Evolutionary conservation across 2,888 invertebrate genomes (phyloP), one percentile per base, ranked within the genome.

Genomic region (Chaetogeoica ovagalla): DNA sequence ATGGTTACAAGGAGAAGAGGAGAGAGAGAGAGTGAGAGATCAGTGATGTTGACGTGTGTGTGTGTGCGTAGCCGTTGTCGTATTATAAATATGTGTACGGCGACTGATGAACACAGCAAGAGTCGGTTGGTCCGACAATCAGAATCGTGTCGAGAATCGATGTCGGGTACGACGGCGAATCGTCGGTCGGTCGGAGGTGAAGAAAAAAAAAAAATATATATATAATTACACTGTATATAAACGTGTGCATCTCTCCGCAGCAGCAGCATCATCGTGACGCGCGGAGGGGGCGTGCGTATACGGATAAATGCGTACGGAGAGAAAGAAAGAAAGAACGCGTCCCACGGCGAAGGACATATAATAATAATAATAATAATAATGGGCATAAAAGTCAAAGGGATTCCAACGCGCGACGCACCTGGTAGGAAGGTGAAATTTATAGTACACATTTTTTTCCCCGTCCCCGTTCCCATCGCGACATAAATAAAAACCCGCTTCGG

Each of bases 371-470:
- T n/a, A n/a, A n/a, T n/a, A n/a, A n/a, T 30, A 79, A 79, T 79
- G 79, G 79, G 43, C 79, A 71, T 79, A 65, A 79, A 79, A 79
- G 79, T 79, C 79, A 79, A 79, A 79, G 79, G 79, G 79, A 79
- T 71, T 70, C 52, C 70, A 65, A 57, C 71, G n/a, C 65, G 52
- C 37, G n/a, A n/a, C n/a, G 71, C 79, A 79, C 79, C 79, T 79
- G 79, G 79, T 79, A 63, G 71, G 79, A 71, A 79, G 79, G 70
- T 63, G 79, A 79, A 79, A 79, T 79, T 79, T 79, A 79, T 79
- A 71, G 79, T 79, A 63, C 15, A 23, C 57, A 57, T 79, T 55
- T 68, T 75, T 69, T 60, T n/a, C 59, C 13, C 65, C 48, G 30
- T 17, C 55, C 37, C n/a, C 30, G 15, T 13, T 37, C 30, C 30